These are phyloP conservation scores for Nephotettix cincticeps DNA, from an alignment of 1,140 invertebrate species.

Conservation along the genomic window DNA sequence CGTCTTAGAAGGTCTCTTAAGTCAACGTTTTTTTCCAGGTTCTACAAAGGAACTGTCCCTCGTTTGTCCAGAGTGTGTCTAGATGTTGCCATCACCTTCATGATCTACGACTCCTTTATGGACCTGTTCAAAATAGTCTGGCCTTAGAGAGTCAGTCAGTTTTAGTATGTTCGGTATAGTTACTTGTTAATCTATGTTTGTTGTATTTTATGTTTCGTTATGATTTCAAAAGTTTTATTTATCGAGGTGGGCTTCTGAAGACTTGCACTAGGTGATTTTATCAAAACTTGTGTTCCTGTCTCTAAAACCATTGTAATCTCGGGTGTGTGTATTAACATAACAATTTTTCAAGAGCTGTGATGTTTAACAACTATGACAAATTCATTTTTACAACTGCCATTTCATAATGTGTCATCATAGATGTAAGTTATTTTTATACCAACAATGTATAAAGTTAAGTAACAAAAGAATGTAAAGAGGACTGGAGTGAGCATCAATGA, in stretches of 20 bases:
- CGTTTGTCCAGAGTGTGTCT: constrained; percentile 91
- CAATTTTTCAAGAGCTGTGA: not conserved
- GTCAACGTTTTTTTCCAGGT: too few relatives aligned
- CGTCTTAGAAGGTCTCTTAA: too few relatives aligned
- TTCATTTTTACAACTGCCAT: too few relatives aligned
- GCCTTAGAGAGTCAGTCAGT: constrained; percentile 15
- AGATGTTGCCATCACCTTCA: constrained; percentile 98
- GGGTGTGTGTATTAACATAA: not conserved
- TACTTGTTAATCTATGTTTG: not conserved
- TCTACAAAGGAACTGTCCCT: constrained; percentile 98
- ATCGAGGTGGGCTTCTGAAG: not conserved
- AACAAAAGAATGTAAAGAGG: too few relatives aligned
- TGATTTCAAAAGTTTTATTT: constrained; percentile 1
- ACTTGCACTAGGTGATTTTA: not conserved
- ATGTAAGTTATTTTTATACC: too few relatives aligned
- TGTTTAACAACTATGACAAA: not conserved
- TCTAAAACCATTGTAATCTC: not conserved
- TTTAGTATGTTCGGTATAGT: not conserved
- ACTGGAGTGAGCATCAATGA: too few relatives aligned
- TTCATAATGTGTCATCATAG: too few relatives aligned
- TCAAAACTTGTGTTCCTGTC: not conserved
- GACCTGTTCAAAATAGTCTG: constrained; percentile 74
- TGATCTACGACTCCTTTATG: constrained; percentile 96
- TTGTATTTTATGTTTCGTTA: not conserved
- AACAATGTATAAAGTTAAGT: too few relatives aligned